phyloP scores from a whole-genome alignment of 2,888 invertebrate species.

The Conistra vaccinii region DNA sequence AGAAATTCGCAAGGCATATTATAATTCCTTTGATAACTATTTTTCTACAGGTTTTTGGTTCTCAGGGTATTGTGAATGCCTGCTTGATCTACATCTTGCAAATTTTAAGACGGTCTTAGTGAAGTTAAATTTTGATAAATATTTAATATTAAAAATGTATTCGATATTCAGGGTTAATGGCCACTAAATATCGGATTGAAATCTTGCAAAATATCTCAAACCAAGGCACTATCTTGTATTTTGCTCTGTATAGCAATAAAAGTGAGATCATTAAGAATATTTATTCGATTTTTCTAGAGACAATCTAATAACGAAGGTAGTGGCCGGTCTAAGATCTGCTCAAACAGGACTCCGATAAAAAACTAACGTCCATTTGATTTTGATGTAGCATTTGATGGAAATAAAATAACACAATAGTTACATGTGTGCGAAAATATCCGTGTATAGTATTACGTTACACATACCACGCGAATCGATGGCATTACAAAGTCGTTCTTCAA shows the following conservation, averaged over 20 bases:
- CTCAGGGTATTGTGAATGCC: neutral
- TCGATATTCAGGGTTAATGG: conserved; percentile 47
- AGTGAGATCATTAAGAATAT: conserved; percentile 20
- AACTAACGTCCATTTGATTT: neutral
- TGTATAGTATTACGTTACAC: conserved; percentile 49
- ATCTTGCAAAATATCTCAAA: conserved; percentile 37
- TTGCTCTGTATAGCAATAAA: conserved; percentile 19
- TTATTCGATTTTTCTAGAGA: conserved; percentile 1
- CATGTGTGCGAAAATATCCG: conserved; percentile 38
- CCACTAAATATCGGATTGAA: conserved; percentile 19
- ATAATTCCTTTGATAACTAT: conserved; percentile 16
- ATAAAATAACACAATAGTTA: conserved; percentile 34
- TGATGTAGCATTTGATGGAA: conserved; percentile 38
- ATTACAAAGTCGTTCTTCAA: conserved; percentile 57
- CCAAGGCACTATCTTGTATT: conserved; percentile 18
- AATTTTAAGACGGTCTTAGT: neutral
- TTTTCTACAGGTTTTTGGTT: conserved; percentile 27
- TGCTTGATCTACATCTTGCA: neutral
- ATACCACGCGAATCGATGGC: conserved; percentile 50
- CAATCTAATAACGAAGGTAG: neutral
- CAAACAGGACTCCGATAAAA: conserved; percentile 6
- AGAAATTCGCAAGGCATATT: conserved; percentile 24
- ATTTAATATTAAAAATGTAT: conserved; percentile 16
- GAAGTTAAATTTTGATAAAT: conserved; percentile 9
- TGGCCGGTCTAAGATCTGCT: neutral